Evolutionary conservation across 2,113 vertebrate genomes (phyloP).

Genomic region (Glaucidium brasilianum): DNA sequence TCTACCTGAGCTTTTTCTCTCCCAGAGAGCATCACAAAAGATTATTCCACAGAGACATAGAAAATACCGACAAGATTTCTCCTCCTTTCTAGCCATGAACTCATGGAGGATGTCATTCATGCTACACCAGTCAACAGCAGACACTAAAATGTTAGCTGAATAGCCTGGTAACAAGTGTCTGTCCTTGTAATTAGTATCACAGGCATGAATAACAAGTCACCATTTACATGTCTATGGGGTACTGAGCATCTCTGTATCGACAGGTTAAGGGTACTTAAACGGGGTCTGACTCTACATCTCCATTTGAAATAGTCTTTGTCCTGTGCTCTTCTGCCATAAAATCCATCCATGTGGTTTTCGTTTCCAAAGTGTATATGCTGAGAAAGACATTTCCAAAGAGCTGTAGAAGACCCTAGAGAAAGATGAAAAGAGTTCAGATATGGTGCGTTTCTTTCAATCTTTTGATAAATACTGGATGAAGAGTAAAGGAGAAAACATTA

Average conservation of each 20-base stretch:
- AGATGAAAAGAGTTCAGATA: not conserved
- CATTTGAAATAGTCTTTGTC: not conserved
- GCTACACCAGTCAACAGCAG: not conserved
- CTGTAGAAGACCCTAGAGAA: not conserved
- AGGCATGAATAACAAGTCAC: not conserved
- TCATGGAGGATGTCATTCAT: not conserved
- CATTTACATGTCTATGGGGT: not conserved
- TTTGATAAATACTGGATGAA: not conserved
- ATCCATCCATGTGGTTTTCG: not conserved
- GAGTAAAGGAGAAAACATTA: not conserved
- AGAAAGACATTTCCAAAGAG: not conserved
- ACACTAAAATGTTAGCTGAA: not conserved
- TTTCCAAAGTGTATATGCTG: not conserved
- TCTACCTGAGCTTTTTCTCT: not conserved
- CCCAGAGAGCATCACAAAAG: not conserved
- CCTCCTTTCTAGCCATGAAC: not conserved
- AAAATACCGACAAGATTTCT: not conserved
- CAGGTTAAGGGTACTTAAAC: not conserved
- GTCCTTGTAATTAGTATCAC: not conserved
- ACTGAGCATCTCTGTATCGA: not conserved
- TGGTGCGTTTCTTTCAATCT: rapidly evolving
- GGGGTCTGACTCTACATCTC: not conserved
- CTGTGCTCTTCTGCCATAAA: not conserved
- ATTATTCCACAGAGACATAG: not conserved
- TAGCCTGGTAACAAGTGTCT: not conserved